These are phyloP conservation scores for Cryptocephalus moraei DNA, from an alignment of 2,888 invertebrate species.

Conservation along the genomic window DNA sequence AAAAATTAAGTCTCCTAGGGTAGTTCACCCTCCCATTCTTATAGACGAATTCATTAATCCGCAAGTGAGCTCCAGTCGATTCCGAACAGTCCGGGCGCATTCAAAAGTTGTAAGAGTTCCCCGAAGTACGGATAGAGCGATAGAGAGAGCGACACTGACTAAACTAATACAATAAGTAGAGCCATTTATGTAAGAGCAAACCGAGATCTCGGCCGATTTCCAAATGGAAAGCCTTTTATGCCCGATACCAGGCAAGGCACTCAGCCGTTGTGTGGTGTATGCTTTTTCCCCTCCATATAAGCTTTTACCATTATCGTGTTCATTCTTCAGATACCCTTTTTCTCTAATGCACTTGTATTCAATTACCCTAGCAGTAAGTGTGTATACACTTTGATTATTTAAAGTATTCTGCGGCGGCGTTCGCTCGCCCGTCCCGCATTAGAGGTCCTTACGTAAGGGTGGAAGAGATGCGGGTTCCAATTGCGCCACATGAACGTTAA, in stretches of 20 bases:
- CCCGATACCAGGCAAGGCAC: slow-evolving; percentile 17
- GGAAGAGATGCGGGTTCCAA: too few species aligned
- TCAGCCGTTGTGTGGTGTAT: slow-evolving; percentile 16
- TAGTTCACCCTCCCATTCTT: too few species aligned
- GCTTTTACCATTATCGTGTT: slow-evolving; percentile 20
- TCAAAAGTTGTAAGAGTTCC: background rate
- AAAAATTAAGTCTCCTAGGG: too few species aligned
- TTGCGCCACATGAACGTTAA: too few species aligned
- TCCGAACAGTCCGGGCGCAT: background rate
- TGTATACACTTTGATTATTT: background rate
- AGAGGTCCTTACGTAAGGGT: too few species aligned
- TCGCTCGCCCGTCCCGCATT: too few species aligned
- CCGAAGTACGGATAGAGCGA: background rate
- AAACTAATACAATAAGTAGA: slow-evolving; percentile 30
- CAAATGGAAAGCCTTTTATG: slow-evolving; percentile 31
- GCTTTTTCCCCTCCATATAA: slow-evolving; percentile 19
- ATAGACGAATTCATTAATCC: too few species aligned
- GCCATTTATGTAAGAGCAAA: slow-evolving; percentile 31
- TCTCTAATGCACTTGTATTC: slow-evolving; percentile 17
- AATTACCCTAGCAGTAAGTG: slow-evolving; percentile 7
- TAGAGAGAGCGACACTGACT: slow-evolving; percentile 22
- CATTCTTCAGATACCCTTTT: slow-evolving; percentile 16
- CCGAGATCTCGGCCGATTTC: slow-evolving; percentile 27
- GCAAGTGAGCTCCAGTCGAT: too few species aligned
- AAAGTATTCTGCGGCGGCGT: background rate